These are phyloP conservation scores for Escarpia spicata DNA, from an alignment of 2,888 invertebrate species.

Conservation along the genomic window DNA sequence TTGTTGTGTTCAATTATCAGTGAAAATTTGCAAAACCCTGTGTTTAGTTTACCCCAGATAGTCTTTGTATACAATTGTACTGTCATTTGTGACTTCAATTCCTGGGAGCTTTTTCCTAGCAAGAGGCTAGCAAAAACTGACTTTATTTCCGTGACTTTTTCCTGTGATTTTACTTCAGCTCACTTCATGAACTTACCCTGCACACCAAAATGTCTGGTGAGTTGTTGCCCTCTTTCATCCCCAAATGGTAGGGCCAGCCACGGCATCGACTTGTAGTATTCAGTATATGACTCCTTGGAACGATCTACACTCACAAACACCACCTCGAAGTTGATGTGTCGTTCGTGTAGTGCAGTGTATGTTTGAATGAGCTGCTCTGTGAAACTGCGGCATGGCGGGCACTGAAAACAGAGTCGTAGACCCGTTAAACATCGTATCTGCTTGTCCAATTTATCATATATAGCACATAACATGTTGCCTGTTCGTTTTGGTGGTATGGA, in stretches of 20 bases:
- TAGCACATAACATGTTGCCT: too few species aligned
- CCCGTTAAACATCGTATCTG: neutral
- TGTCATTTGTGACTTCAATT: too few species aligned
- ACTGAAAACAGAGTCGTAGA: constrained; percentile 70
- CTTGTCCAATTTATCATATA: neutral
- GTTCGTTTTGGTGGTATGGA: too few species aligned
- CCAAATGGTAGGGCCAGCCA: constrained; percentile 78
- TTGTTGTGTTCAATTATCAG: too few species aligned
- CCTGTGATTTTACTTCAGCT: too few species aligned
- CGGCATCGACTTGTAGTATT: constrained; percentile 79
- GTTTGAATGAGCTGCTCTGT: constrained; percentile 81
- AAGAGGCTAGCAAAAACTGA: too few species aligned
- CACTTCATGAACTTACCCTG: constrained; percentile 71
- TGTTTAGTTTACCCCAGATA: too few species aligned
- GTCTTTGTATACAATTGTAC: too few species aligned
- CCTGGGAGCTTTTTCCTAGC: too few species aligned
- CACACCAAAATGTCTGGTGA: constrained; percentile 80
- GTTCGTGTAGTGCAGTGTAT: constrained; percentile 76
- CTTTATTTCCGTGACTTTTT: too few species aligned
- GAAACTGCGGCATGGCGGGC: constrained; percentile 87
- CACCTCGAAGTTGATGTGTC: constrained; percentile 78
- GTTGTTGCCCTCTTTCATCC: constrained; percentile 75
- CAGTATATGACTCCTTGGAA: constrained; percentile 81
- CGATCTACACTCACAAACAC: constrained; percentile 88
- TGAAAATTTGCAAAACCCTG: too few species aligned